These are phyloP conservation scores for Diadegma fenestrale DNA, from an alignment of 2,888 invertebrate genomes.

Conservation along the genomic window DNA sequence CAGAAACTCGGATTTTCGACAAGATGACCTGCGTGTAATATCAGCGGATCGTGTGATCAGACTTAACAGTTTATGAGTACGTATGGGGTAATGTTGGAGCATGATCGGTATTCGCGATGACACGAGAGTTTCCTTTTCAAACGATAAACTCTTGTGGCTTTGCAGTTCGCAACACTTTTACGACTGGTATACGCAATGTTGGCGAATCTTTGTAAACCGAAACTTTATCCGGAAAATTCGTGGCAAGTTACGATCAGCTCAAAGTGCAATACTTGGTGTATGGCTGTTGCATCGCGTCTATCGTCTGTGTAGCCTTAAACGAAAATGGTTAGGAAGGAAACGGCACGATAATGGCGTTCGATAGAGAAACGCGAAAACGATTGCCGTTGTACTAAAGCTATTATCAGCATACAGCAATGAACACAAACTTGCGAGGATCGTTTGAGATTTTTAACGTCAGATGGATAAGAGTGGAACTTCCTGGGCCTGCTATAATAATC, in stretches of 20 bases:
- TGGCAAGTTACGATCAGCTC: constrained; percentile 50
- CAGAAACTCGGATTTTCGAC: not conserved
- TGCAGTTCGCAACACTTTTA: constrained; percentile 50
- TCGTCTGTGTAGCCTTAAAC: constrained; percentile 36
- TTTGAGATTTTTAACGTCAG: constrained; percentile 76
- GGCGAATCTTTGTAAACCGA: constrained; percentile 47
- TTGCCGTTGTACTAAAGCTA: constrained; percentile 55
- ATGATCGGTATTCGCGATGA: constrained; percentile 28
- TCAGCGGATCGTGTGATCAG: constrained; percentile 17
- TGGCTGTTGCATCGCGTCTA: constrained; percentile 32
- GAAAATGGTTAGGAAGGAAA: constrained; percentile 58
- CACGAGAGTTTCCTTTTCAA: constrained; percentile 39
- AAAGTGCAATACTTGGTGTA: constrained; percentile 32
- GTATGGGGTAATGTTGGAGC: constrained; percentile 24
- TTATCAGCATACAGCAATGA: constrained; percentile 55
- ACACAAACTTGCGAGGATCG: constrained; percentile 26
- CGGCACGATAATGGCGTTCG: constrained; percentile 58
- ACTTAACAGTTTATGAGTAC: constrained; percentile 25
- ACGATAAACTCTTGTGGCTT: constrained; percentile 44
- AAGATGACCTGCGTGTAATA: constrained; percentile 16
- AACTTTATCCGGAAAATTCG: constrained; percentile 47
- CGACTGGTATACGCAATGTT: constrained; percentile 29
- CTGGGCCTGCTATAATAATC: not conserved
- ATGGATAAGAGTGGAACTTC: constrained; percentile 74
- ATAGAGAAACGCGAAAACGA: constrained; percentile 61